Evolutionary conservation across 1,140 invertebrate species (phyloP).

Genomic region (Drosophila prosaltans): DNA sequence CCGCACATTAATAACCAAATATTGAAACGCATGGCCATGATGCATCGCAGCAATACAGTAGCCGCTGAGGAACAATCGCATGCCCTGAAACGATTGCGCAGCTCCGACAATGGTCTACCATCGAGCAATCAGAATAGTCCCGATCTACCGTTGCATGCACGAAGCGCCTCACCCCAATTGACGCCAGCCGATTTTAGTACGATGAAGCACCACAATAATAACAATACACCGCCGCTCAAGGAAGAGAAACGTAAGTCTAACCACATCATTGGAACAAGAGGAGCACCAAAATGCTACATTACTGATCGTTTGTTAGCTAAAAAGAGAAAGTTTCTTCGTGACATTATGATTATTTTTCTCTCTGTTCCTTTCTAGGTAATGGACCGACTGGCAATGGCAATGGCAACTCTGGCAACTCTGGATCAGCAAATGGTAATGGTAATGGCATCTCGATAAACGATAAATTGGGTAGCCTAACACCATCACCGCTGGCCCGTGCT

Average conservation of each 20-base stretch:
- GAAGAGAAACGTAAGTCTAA: conserved; percentile 82
- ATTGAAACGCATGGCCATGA: conserved; percentile 87
- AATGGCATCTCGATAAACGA: conserved; percentile 79
- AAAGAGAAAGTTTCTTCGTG: too few species aligned
- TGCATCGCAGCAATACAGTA: conserved; percentile 85
- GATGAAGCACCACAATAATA: conserved; percentile 85
- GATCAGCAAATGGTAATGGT: conserved; percentile 81
- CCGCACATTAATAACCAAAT: conserved; percentile 86
- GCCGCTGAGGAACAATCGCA: conserved; percentile 84
- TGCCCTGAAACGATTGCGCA: conserved; percentile 84
- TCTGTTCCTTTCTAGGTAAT: conserved; percentile 31
- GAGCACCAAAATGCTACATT: too few species aligned
- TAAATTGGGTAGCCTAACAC: conserved; percentile 83
- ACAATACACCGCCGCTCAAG: conserved; percentile 85
- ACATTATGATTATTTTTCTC: not conserved
- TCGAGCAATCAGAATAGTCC: conserved; percentile 86
- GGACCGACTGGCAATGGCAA: conserved; percentile 69
- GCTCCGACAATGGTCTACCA: conserved; percentile 81
- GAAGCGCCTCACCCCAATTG: conserved; percentile 84
- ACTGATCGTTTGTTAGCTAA: too few species aligned
- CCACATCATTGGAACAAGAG: too few species aligned
- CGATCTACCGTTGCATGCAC: conserved; percentile 75
- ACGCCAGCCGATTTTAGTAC: conserved; percentile 90
- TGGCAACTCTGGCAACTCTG: conserved; percentile 72
- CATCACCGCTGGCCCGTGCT: conserved; percentile 85